Conservation (phyloP, 2,888 invertebrate species). For the Congeria kusceri region DNA sequence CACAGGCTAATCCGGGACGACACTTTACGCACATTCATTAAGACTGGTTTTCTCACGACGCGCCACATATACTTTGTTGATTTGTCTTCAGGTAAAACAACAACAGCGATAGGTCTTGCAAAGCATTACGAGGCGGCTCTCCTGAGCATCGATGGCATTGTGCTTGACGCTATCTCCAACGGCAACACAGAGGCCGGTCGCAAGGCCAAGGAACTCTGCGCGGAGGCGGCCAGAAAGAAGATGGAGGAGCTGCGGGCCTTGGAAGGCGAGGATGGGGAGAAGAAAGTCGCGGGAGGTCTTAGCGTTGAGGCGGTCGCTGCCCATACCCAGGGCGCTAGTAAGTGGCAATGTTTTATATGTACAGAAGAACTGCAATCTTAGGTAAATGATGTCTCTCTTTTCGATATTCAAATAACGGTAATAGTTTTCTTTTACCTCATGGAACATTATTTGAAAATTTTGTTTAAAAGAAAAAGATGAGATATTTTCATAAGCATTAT, state of each 20-base stretch:
- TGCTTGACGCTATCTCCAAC: conserved; percentile 84
- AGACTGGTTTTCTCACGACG: no score
- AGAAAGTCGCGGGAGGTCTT: conserved; percentile 79
- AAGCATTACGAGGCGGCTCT: conserved; percentile 84
- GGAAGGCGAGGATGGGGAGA: conserved; percentile 79
- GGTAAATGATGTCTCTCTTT: no score
- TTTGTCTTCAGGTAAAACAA: conserved; percentile 81
- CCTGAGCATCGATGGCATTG: conserved; percentile 83
- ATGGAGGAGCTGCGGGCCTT: conserved; percentile 76
- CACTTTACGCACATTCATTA: no score
- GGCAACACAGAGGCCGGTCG: conserved; percentile 83
- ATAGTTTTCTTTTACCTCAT: no score
- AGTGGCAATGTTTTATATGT: conserved; percentile 28
- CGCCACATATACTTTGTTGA: no score
- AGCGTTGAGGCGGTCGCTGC: conserved; percentile 85
- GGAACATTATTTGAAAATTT: no score
- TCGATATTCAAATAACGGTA: no score
- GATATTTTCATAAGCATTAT: no score
- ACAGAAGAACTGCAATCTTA: no score
- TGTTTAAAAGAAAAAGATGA: no score
- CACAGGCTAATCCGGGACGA: no score
- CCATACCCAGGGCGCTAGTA: conserved; percentile 81
- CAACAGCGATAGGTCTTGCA: conserved; percentile 81
- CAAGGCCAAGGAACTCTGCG: conserved; percentile 83
- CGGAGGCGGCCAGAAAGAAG: conserved; percentile 81